phyloP scores from a whole-genome alignment of 1,140 invertebrate species.

The Bombus pyrosoma region DNA sequence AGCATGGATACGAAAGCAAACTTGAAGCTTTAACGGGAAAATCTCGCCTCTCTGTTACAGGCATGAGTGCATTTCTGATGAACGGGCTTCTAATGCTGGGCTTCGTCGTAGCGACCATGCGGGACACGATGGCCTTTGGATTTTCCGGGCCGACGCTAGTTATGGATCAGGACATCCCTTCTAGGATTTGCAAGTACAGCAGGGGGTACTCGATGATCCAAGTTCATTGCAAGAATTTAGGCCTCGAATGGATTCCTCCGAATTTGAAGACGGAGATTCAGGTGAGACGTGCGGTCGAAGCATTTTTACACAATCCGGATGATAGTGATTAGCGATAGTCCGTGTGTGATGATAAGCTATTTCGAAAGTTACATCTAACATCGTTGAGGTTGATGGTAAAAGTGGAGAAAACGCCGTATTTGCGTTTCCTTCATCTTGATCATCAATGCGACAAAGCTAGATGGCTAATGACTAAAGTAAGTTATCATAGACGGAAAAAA shows the following conservation, averaged over 20 bases:
- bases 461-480: too few relatives aligned
- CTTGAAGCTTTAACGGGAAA: constrained; percentile 4
- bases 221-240: constrained; percentile 68
- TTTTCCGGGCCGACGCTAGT: constrained; percentile 49
- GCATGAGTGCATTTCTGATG: constrained; percentile 66
- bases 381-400: too few relatives aligned
- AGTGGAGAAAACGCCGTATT: too few relatives aligned
- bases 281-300: constrained; percentile 50
- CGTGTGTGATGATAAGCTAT: too few relatives aligned
- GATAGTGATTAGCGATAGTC: too few relatives aligned
- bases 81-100: constrained; percentile 62
- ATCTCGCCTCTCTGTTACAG: constrained; percentile 67
- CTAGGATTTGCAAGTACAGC: constrained; percentile 67
- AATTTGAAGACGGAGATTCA: constrained; percentile 70
- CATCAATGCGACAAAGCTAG: too few relatives aligned
- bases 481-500: too few relatives aligned
- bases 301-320: too few relatives aligned
- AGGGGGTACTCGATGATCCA: constrained; percentile 65
- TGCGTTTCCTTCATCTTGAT: too few relatives aligned
- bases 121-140: constrained; percentile 51
- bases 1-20: background rate
- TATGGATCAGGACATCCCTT: constrained; percentile 55
- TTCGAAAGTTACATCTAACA: too few relatives aligned
- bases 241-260: constrained; percentile 64
- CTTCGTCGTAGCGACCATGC: constrained; percentile 51